Percentiles rank a stretch among this genome's conserved stretches.
Conservation (phyloP, 2,797 vertebrate species). For the Euthynnus affinis region DNA sequence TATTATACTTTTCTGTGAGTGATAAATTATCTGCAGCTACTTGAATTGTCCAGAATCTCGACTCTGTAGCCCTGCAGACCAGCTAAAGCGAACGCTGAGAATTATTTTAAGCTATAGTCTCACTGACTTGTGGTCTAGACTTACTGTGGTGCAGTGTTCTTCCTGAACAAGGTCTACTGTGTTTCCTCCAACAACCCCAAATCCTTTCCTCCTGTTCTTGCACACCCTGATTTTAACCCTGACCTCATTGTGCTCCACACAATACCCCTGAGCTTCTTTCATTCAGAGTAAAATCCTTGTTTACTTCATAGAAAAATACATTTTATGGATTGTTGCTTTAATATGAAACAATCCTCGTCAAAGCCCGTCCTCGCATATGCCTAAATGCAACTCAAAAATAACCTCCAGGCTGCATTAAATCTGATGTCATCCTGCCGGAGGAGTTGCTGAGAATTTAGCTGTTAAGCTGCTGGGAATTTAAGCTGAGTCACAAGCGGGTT, state of each 20-base stretch:
- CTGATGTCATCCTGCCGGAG: constrained; percentile 54
- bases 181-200: constrained; percentile 42
- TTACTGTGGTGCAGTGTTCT: constrained; percentile 24
- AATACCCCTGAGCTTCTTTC: constrained; percentile 49
- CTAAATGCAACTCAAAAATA: constrained; percentile 32
- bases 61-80: not conserved
- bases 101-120: constrained; percentile 37
- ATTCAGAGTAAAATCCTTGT: constrained; percentile 44
- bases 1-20: constrained; percentile 19
- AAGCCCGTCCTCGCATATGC: constrained; percentile 8
- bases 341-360: constrained; percentile 48
- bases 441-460: constrained; percentile 47
- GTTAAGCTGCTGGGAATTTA: constrained; percentile 62
- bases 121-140: constrained; percentile 12
- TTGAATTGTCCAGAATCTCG: constrained; percentile 15
- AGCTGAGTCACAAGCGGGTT: constrained; percentile 53
- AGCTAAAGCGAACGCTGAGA: constrained; percentile 27
- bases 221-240: constrained; percentile 37
- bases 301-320: constrained; percentile 61
- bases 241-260: constrained; percentile 31
- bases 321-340: constrained; percentile 48
- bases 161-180: constrained; percentile 34
- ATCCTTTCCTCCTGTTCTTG: constrained; percentile 41
- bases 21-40: constrained; percentile 18
- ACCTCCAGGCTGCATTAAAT: constrained; percentile 25